phyloP scores from a whole-genome alignment of 2,888 invertebrate species.

The Ochropleura leucogaster region DNA sequence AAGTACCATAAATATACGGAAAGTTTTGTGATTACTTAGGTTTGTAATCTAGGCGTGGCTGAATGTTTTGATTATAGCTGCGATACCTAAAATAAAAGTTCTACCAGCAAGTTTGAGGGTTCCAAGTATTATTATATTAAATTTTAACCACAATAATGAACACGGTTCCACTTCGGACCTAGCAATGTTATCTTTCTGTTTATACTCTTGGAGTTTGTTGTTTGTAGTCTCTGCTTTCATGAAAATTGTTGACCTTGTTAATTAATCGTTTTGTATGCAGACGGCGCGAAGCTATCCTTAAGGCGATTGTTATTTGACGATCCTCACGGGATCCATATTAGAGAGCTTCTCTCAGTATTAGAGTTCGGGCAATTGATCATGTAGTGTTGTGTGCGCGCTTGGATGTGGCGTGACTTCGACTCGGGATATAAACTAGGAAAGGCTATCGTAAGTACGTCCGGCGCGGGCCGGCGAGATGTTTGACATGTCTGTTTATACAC shows the following conservation, averaged over 20 bases:
- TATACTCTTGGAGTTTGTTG: constrained; percentile 74
- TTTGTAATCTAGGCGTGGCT: constrained; percentile 51
- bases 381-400: constrained; percentile 47
- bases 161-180: constrained; percentile 75
- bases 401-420: constrained; percentile 13
- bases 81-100: constrained; percentile 52
- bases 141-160: constrained; percentile 75
- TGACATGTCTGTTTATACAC: constrained; percentile 61
- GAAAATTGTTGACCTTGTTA: constrained; percentile 86
- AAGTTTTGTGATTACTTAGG: constrained; percentile 58
- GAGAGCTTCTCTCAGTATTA: constrained; percentile 20
- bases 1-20: constrained; percentile 62
- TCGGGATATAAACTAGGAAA: constrained; percentile 28
- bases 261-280: constrained; percentile 88
- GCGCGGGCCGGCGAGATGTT: constrained; percentile 49
- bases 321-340: constrained; percentile 58
- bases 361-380: constrained; percentile 64
- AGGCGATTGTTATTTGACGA: constrained; percentile 70
- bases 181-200: constrained; percentile 77
- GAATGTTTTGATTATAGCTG: constrained; percentile 51
- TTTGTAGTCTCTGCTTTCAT: constrained; percentile 76
- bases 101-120: constrained; percentile 53
- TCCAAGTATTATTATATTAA: constrained; percentile 66
- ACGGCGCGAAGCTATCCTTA: constrained; percentile 73
- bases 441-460: constrained; percentile 31